phyloP scores from a whole-genome alignment of 2,797 vertebrate species.

The Squalus acanthias region DNA sequence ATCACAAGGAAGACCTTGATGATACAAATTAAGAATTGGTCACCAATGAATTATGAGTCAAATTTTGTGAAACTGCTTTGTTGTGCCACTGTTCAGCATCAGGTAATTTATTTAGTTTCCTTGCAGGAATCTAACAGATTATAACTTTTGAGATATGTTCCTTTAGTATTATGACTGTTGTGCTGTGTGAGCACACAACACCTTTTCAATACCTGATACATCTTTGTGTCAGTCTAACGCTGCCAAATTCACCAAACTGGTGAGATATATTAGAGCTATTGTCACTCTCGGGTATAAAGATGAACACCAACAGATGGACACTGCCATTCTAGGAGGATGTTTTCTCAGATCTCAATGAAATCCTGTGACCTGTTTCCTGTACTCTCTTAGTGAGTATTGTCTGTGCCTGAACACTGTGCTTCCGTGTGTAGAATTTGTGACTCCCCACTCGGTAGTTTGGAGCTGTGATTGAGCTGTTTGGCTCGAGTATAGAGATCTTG shows the following conservation, averaged over 20 bases:
- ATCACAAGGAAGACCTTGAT: background rate
- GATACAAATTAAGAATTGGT: background rate
- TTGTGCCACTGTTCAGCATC: background rate
- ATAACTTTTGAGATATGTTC: background rate
- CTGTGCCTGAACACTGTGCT: constrained; percentile 36
- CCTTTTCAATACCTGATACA: background rate
- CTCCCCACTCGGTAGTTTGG: constrained; percentile 41
- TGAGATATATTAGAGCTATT: background rate
- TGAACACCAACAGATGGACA: background rate
- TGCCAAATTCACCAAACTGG: background rate
- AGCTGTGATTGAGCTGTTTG: constrained; percentile 53
- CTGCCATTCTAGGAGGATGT: too few species aligned
- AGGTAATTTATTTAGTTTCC: background rate
- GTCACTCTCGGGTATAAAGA: background rate
- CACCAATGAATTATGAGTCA: background rate
- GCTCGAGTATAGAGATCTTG: constrained; percentile 55
- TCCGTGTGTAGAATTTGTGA: background rate
- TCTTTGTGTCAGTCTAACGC: background rate
- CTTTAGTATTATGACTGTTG: background rate
- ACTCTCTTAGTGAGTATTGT: background rate
- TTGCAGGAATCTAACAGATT: background rate
- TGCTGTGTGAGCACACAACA: background rate
- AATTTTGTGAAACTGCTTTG: background rate
- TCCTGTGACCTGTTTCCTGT: background rate
- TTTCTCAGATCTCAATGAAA: background rate